These are phyloP conservation scores for Leptoteleia sp. DNA, from an alignment of 1,140 invertebrate genomes.

Conservation along the genomic window DNA sequence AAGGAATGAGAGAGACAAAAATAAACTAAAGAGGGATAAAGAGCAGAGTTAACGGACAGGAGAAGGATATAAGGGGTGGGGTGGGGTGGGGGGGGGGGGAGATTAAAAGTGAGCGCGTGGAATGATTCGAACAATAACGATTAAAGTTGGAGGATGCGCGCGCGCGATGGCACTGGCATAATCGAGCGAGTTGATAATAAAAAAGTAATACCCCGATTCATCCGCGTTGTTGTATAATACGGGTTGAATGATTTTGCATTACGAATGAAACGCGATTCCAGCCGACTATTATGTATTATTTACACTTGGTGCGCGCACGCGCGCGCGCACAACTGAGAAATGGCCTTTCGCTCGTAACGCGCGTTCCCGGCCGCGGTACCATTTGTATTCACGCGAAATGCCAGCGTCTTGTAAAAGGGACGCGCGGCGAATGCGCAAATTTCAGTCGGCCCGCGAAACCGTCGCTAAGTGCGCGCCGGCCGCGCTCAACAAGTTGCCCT, in stretches of 20 bases:
- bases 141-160: neutral
- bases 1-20: no score
- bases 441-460: no score
- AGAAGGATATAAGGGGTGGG: no score
- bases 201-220: conserved; percentile 33
- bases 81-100: no score
- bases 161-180: neutral
- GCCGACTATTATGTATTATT: conserved; percentile 61
- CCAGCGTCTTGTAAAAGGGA: conserved; percentile 44
- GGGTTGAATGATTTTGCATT: conserved; percentile 49
- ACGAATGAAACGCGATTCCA: conserved; percentile 38
- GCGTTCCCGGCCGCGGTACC: conserved; percentile 53
- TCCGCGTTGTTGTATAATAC: conserved; percentile 39
- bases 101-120: no score
- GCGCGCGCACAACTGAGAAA: conserved; percentile 53
- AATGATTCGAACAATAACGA: conserved; percentile 16
- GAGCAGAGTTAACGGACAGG: no score
- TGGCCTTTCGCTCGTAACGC: conserved; percentile 63
- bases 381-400: conserved; percentile 65
- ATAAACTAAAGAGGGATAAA: no score
- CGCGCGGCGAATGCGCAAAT: conserved; percentile 11
- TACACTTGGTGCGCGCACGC: conserved; percentile 49
- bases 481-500: no score
- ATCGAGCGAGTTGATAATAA: conserved; percentile 11
- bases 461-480: no score